Conservation (phyloP, 1,140 invertebrate genomes). For the Drosophila repleta region DNA sequence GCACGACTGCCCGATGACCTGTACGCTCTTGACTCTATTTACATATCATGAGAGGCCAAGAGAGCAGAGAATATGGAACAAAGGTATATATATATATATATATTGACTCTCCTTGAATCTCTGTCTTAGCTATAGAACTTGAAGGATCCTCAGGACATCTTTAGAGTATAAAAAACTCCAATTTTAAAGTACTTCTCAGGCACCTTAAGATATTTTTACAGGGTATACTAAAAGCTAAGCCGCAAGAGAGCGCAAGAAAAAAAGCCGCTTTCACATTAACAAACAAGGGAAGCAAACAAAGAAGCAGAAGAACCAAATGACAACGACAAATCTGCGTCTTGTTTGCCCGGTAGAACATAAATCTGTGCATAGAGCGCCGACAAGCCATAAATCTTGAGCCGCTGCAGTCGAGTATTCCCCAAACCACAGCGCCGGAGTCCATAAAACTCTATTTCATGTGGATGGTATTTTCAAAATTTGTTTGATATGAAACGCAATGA, state of each 20-base stretch:
- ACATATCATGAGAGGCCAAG: no score
- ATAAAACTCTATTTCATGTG: conserved; percentile 73
- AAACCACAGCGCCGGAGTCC: conserved; percentile 33
- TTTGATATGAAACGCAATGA: conserved; percentile 5
- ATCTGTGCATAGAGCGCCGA: conserved; percentile 65
- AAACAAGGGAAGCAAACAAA: conserved; percentile 5
- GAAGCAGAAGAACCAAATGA: neutral
- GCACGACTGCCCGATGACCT: conserved; percentile 6
- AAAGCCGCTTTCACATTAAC: neutral
- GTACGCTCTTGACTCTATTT: neutral
- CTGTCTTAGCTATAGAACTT: no score
- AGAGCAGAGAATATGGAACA: no score
- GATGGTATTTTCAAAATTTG: conserved; percentile 30
- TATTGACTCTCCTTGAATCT: no score
- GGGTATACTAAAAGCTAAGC: neutral
- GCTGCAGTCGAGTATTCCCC: conserved; percentile 23
- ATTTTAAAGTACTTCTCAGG: no score
- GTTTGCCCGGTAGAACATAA: conserved; percentile 50
- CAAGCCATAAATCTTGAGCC: conserved; percentile 60
- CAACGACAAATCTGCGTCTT: conserved; percentile 21
- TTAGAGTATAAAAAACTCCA: no score
- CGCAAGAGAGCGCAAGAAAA: neutral
- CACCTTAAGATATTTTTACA: neutral
- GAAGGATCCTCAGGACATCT: no score
- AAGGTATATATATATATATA: no score